A percentile compares a stretch with the other conserved stretches of the same genome.
Evolutionary conservation across 2,113 vertebrate genomes (phyloP).

Genomic region (Chloebia gouldiae): DNA sequence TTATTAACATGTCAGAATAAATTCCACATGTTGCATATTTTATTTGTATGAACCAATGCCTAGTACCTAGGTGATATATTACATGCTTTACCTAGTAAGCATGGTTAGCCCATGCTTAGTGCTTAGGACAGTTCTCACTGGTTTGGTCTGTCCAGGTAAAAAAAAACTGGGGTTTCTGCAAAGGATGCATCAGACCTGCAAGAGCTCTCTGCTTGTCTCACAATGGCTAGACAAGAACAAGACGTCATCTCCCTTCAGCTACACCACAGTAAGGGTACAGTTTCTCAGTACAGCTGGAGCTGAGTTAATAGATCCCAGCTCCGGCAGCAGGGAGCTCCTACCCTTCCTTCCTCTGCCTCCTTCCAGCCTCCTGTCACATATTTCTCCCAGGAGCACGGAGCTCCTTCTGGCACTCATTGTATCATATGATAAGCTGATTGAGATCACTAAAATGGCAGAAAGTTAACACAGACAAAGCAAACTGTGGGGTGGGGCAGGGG

Average conservation of each 20-base stretch:
- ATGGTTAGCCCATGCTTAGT: neutral
- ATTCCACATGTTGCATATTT: accelerated
- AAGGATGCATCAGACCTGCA: neutral
- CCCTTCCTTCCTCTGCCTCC: slow-evolving; percentile 36
- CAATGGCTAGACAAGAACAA: neutral
- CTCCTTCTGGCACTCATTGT: slow-evolving; percentile 24
- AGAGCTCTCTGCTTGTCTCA: neutral
- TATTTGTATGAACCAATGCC: neutral
- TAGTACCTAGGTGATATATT: neutral
- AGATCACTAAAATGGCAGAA: slow-evolving; percentile 51
- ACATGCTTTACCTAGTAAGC: neutral
- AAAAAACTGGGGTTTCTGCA: neutral
- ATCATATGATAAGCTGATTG: slow-evolving; percentile 49
- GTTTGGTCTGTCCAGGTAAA: neutral
- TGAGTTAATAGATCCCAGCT: slow-evolving; percentile 41
- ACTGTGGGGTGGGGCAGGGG: neutral
- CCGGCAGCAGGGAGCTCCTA: neutral
- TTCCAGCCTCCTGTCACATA: slow-evolving; percentile 45
- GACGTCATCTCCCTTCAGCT: neutral
- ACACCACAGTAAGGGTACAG: neutral
- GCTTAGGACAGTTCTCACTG: neutral
- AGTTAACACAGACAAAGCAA: slow-evolving; percentile 19
- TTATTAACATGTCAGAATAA: neutral
- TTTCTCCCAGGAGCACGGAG: slow-evolving; percentile 4
- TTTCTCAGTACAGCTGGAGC: slow-evolving; percentile 46